Conservation (phyloP, 2,888 invertebrate species). For the Machimus atricapillus region DNA sequence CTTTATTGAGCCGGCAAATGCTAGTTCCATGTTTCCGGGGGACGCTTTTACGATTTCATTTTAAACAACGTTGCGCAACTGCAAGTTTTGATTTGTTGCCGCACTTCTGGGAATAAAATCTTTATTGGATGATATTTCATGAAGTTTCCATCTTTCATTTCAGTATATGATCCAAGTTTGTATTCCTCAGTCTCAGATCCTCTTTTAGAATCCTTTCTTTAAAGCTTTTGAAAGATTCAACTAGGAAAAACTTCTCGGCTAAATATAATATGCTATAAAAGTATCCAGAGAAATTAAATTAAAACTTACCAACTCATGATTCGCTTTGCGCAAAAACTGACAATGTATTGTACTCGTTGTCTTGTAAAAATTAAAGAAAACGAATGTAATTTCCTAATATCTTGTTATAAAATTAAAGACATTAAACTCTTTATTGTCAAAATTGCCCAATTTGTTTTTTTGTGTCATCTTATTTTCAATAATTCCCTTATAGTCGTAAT, state of each 20-base stretch:
- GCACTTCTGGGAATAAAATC: not conserved
- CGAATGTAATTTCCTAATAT: too few relatives aligned
- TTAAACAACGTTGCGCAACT: not conserved
- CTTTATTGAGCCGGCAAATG: slow-evolving; percentile 33
- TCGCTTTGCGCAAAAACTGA: too few relatives aligned
- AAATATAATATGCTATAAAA: not conserved
- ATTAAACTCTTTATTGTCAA: too few relatives aligned
- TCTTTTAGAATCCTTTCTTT: not conserved
- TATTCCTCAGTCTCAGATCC: not conserved
- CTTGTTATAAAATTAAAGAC: too few relatives aligned
- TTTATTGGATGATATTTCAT: slow-evolving; percentile 21
- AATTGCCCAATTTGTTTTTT: too few relatives aligned
- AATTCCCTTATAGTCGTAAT: too few relatives aligned
- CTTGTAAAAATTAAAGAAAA: too few relatives aligned
- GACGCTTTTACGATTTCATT: slow-evolving; percentile 16
- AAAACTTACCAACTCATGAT: not conserved
- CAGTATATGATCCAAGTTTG: not conserved
- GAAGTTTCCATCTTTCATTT: not conserved
- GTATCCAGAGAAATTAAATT: not conserved
- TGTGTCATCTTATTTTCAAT: too few relatives aligned
- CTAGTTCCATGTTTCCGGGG: slow-evolving; percentile 4
- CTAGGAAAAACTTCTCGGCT: not conserved
- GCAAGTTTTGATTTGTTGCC: slow-evolving; percentile 10
- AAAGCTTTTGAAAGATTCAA: not conserved
- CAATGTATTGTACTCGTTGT: too few relatives aligned